Evolutionary conservation across 2,888 invertebrate species (phyloP), one percentile per base, ranked within the genome.

Genomic region (Drosophila nr. medialis): DNA sequence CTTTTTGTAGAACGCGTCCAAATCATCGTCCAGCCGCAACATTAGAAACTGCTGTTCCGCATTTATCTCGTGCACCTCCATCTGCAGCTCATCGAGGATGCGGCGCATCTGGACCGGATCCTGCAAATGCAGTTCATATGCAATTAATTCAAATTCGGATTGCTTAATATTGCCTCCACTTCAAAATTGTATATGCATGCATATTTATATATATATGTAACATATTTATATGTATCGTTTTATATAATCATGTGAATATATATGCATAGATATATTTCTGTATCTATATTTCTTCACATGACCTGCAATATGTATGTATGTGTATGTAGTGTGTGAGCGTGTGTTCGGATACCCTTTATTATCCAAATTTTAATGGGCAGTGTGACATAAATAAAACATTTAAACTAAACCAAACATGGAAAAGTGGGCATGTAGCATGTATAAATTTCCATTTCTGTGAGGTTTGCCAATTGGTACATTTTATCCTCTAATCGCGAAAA

Each of bases 21-120:
- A 72, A 8, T 84, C 69, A 2, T 91, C 87, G 27, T 91, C 82
- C 2, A 93, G 45, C 3, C 86, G 89, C 51, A 91, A 34, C 64
- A 93, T 69, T 4, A 93, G 64, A 56, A 71, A 90, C 55, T 89
- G 88, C 55, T 92, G 92, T 51, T 93, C 93, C 1, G 90, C 91
- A 73, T 92, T 92, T 15, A 93, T 92, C 72, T 92, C 92, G 45
- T 83, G 90, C 21, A 93, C 90, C 80, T 93, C 92, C 18, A 80
- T 65, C 75, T 93, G 92, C 64, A 93, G 69, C 61, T 93, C 92
- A n/a, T 91, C 86, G 13, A 92, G 69, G 48, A 90, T 89, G 24
- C 88, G 88, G 50, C 87, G 86, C 75, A 90, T 91, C 55, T 91
- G 89, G 7, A 78, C 72, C 13, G 86, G 83, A 78, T 91, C 89